These are phyloP conservation scores for Drosophila navojoa DNA, from an alignment of 1,140 invertebrate genomes.

Conservation along the genomic window DNA sequence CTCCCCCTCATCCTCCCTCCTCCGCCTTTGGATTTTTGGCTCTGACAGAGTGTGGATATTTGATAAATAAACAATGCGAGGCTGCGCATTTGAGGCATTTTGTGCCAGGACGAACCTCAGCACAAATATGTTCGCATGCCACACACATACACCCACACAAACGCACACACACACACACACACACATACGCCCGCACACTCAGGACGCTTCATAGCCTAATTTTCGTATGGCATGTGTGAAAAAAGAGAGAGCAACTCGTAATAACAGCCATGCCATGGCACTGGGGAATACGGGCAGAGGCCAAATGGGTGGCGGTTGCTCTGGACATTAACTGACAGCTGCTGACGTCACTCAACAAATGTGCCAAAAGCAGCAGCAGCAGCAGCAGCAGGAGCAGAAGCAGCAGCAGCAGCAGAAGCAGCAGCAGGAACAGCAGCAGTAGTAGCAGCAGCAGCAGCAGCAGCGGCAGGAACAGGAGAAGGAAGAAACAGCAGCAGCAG, in stretches of 20 bases:
- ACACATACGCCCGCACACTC: not conserved
- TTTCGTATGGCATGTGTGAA: conserved; percentile 61
- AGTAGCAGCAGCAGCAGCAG: not conserved
- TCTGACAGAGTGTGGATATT: conserved; percentile 66
- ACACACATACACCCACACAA: conserved; percentile 4
- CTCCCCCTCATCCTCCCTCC: not conserved
- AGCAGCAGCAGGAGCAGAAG: not conserved
- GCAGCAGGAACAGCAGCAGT: too few relatives aligned
- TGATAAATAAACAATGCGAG: conserved; percentile 79
- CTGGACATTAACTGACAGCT: conserved; percentile 13
- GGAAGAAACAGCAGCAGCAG: not conserved
- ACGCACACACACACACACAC: not conserved
- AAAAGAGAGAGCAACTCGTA: conserved; percentile 17
- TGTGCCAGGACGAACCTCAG: conserved; percentile 7
- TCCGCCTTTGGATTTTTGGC: conserved; percentile 23
- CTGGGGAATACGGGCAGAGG: conserved; percentile 9
- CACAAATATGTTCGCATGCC: conserved; percentile 29
- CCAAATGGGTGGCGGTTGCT: conserved; percentile 20
- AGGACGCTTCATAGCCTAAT: conserved; percentile 68
- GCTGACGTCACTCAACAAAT: conserved; percentile 36
- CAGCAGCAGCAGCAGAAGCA: too few relatives aligned
- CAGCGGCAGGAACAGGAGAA: not conserved
- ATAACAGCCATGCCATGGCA: not conserved
- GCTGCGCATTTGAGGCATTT: conserved; percentile 18
- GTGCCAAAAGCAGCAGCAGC: not conserved